Conservation (phyloP, 1,140 invertebrate species). For the Heliconius eleuchia region DNA sequence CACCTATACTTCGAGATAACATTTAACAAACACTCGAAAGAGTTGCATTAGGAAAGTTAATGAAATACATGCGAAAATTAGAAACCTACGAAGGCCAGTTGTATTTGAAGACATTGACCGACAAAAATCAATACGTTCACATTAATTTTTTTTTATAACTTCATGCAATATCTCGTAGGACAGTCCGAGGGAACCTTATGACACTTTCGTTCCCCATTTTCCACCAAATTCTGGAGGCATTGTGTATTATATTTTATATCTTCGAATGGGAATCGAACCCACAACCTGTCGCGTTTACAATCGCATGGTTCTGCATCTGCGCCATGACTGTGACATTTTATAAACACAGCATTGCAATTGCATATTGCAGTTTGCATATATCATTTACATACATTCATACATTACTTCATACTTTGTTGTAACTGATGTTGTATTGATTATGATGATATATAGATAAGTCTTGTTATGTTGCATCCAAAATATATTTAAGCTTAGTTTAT, state of each 20-base stretch:
- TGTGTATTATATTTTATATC: too few relatives aligned
- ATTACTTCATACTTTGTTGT: not conserved
- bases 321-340: too few relatives aligned
- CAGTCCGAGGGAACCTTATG: too few relatives aligned
- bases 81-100: conserved; percentile 44
- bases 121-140: conserved; percentile 1
- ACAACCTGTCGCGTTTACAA: too few relatives aligned
- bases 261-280: too few relatives aligned
- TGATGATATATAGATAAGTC: not conserved
- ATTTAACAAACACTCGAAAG: conserved; percentile 20
- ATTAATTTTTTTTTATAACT: not conserved
- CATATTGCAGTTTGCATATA: conserved; percentile 1
- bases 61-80: conserved; percentile 50
- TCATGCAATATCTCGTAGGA: too few relatives aligned
- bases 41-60: conserved; percentile 29
- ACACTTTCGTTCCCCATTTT: too few relatives aligned
- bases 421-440: conserved; percentile 14
- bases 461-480: conserved; percentile 3
- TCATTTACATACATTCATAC: not conserved
- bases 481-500: not conserved
- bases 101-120: conserved; percentile 21
- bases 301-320: too few relatives aligned
- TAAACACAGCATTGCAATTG: not conserved
- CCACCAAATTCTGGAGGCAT: too few relatives aligned
- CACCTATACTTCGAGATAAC: not conserved